Evolutionary conservation across 2,888 invertebrate species (phyloP).

Genomic region (Phengaris arion): DNA sequence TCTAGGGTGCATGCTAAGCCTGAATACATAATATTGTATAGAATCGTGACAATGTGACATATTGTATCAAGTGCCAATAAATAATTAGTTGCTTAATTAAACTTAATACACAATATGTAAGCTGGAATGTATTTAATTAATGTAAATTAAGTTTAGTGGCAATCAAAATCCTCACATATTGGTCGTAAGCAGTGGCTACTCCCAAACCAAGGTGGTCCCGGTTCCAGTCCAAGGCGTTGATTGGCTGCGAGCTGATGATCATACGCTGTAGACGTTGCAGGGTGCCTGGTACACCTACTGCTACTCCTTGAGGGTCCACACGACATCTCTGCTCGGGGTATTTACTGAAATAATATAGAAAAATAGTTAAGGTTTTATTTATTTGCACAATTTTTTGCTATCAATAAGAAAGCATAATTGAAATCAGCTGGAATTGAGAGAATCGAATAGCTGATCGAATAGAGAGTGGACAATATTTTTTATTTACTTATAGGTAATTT

Average conservation of each 20-base stretch:
- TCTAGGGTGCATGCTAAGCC: no score
- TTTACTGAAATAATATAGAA: constrained; percentile 48
- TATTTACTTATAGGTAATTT: no score
- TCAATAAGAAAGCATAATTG: no score
- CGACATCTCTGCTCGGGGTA: constrained; percentile 89
- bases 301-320: constrained; percentile 84
- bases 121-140: constrained; percentile 40
- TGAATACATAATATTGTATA: no score
- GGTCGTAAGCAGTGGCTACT: constrained; percentile 95
- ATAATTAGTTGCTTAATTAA: no score
- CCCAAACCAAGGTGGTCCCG: constrained; percentile 92
- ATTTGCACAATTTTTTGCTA: not conserved
- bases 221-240: constrained; percentile 95
- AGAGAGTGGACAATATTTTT: no score
- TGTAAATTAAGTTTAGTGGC: constrained; percentile 91
- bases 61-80: no score
- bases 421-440: no score
- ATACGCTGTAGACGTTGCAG: constrained; percentile 88
- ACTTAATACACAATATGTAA: no score
- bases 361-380: not conserved
- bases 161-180: constrained; percentile 90
- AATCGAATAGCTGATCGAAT: no score
- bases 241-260: constrained; percentile 91
- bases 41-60: no score
- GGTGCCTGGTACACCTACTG: constrained; percentile 87